A percentile compares a stretch with the other conserved stretches of the same genome.
phyloP scores from a whole-genome alignment of 2,113 vertebrate genomes.

The Bos indicus region DNA sequence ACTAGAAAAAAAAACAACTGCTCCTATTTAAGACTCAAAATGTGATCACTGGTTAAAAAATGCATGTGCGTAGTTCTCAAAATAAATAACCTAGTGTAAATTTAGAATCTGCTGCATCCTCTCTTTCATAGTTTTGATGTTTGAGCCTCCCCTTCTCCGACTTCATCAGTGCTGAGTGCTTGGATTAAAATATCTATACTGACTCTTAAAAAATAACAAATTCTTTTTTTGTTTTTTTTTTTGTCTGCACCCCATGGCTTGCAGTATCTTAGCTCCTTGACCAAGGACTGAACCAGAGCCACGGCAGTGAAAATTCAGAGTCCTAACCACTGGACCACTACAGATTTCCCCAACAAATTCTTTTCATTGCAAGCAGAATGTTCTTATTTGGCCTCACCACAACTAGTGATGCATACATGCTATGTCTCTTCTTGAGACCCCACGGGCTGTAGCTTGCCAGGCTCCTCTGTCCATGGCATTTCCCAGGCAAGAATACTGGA shows the following conservation, averaged over 20 bases:
- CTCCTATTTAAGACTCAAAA: background rate
- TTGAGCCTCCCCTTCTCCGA: background rate
- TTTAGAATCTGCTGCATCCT: background rate
- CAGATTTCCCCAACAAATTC: background rate
- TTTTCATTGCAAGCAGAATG: background rate
- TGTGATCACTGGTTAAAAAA: conserved; percentile 12
- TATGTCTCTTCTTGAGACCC: background rate
- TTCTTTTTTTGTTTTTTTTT: background rate
- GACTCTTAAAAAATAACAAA: background rate
- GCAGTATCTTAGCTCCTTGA: background rate
- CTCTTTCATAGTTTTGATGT: background rate
- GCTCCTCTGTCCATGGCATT: background rate
- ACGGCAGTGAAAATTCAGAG: background rate
- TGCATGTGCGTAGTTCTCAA: background rate
- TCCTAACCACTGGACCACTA: background rate
- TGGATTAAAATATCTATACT: background rate
- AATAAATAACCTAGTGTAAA: background rate
- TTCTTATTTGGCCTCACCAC: background rate
- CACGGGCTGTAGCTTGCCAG: background rate
- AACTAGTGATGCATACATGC: background rate
- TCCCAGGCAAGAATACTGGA: background rate
- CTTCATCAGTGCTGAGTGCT: background rate
- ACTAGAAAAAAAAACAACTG: background rate
- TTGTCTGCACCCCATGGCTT: background rate
- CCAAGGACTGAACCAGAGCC: background rate